These are phyloP conservation scores for Fregetta grallaria DNA, from an alignment of 2,113 vertebrate species.

Conservation along the genomic window DNA sequence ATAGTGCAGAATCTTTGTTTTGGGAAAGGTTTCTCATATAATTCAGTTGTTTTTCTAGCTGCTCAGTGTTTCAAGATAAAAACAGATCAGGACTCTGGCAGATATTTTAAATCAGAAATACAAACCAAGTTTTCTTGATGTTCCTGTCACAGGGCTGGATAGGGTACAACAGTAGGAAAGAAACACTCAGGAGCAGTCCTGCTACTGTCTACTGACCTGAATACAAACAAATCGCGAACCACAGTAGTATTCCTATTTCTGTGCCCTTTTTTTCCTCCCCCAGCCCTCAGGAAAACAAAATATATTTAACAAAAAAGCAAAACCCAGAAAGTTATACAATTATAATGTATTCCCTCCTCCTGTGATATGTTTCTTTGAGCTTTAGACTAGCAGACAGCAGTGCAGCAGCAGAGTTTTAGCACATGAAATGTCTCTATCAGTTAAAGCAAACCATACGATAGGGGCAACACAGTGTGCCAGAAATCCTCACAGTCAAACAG, in stretches of 20 bases:
- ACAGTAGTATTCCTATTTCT: neutral
- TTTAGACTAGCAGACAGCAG: constrained; percentile 29
- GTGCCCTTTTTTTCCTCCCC: neutral
- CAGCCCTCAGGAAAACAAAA: neutral
- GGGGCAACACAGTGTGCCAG: neutral
- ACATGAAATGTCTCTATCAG: constrained; percentile 27
- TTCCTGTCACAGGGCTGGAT: constrained; percentile 3
- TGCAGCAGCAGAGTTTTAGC: neutral
- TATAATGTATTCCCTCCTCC: neutral
- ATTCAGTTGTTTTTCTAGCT: neutral
- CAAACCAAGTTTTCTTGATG: constrained; percentile 30
- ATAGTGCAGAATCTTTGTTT: neutral
- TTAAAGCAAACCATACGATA: neutral
- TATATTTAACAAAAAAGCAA: neutral
- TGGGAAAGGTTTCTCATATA: neutral
- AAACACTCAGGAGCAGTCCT: neutral
- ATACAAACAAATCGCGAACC: constrained; percentile 26
- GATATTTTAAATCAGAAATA: constrained; percentile 33
- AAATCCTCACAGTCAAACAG: constrained; percentile 8
- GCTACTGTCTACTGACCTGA: neutral
- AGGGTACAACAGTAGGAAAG: neutral
- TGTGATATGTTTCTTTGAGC: neutral
- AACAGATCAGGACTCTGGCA: neutral
- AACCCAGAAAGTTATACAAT: neutral
- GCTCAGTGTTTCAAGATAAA: constrained; percentile 6